Percentiles rank a stretch among this genome's conserved stretches.
Conservation (phyloP, 2,113 vertebrate species). For the Papio anubis region DNA sequence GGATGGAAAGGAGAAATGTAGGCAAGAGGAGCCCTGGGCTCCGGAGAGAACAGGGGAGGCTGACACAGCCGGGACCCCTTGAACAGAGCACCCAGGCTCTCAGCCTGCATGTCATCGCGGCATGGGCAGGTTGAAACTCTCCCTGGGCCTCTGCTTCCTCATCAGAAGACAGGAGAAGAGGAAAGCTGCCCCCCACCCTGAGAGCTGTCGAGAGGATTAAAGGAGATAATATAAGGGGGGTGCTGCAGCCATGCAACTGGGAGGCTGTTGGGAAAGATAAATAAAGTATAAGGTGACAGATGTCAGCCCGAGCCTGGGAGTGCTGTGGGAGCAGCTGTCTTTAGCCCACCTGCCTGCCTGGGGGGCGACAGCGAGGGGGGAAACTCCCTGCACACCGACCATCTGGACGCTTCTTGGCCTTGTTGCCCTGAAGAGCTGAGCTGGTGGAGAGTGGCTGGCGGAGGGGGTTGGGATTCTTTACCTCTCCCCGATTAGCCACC, state of each 20-base stretch:
- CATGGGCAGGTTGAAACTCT: too few species aligned
- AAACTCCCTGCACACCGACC: neutral
- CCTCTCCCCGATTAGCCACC: accelerated
- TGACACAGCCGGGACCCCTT: too few species aligned
- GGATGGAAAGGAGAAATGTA: neutral
- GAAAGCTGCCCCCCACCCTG: neutral
- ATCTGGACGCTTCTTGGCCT: neutral
- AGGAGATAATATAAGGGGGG: neutral
- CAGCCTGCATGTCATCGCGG: accelerated
- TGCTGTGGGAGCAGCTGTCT: neutral
- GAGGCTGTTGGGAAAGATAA: neutral
- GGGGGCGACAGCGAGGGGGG: neutral
- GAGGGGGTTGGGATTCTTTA: accelerated
- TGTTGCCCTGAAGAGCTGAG: neutral
- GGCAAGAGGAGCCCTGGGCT: too few species aligned
- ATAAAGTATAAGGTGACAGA: constrained; percentile 8
- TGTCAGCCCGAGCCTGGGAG: accelerated
- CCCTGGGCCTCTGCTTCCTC: neutral
- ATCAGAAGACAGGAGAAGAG: neutral
- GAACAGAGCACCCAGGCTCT: too few species aligned
- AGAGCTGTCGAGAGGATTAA: neutral
- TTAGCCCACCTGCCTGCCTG: neutral
- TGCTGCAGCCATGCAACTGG: neutral
- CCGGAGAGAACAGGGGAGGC: too few species aligned
- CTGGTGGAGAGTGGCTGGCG: neutral